These are phyloP conservation scores for Erpetoichthys calabaricus DNA, from an alignment of 2,797 vertebrate species.

Conservation along the genomic window DNA sequence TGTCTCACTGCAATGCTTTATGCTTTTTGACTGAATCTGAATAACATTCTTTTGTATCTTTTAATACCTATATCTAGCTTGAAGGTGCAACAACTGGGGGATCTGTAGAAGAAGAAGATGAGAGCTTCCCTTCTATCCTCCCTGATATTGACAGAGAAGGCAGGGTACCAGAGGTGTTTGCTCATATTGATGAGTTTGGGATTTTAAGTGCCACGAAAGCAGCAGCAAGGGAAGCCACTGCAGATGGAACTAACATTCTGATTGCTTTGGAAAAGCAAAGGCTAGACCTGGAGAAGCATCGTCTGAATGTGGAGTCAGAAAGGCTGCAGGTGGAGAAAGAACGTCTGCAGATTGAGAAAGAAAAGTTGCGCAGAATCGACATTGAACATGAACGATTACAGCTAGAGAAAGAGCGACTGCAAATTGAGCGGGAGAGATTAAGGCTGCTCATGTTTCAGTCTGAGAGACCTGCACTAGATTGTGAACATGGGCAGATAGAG, in stretches of 20 bases:
- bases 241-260: constrained; percentile 58
- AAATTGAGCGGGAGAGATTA: constrained; percentile 67
- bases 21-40: no score
- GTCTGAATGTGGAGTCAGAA: constrained; percentile 71
- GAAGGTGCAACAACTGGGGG: neutral
- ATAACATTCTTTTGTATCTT: no score
- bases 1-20: no score
- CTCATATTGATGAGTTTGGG: constrained; percentile 66
- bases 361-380: constrained; percentile 63
- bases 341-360: constrained; percentile 70
- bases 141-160: constrained; percentile 70
- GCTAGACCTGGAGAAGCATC: constrained; percentile 74
- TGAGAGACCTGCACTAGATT: constrained; percentile 42
- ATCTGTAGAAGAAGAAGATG: constrained; percentile 64
- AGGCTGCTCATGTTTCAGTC: constrained; percentile 38
- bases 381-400: constrained; percentile 66
- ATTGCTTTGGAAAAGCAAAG: constrained; percentile 77
- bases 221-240: constrained; percentile 40
- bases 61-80: no score
- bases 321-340: constrained; percentile 77
- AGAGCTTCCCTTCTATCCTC: constrained; percentile 72
- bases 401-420: constrained; percentile 65
- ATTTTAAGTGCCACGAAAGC: constrained; percentile 63
- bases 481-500: constrained; percentile 42
- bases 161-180: constrained; percentile 58